Base-by-base conservation (phyloP, 2,113 vertebrate species). In the Ranitomeya imitator region DNA sequence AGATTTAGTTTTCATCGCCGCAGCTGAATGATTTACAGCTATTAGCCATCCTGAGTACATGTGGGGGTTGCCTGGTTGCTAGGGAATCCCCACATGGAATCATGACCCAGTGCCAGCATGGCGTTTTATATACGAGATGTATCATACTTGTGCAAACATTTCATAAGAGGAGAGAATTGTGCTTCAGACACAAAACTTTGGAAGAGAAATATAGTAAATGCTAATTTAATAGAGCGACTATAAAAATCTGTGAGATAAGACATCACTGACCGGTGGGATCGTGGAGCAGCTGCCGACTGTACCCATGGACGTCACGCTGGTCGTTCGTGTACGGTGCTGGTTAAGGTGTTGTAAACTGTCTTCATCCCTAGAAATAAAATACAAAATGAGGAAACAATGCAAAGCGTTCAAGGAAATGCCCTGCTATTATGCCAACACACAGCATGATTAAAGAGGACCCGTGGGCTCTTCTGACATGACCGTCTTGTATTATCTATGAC, bases 271-370 rank as follows among this genome's bases (percentile, higher is more conserved):
- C 16, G 92, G 93, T 85, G 97, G 95, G 93, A 99, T 98, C 57
- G 97, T 98, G 63, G 97, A 98, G 90, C 95, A 97, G 92, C 96
- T 98, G n/a, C 95, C 94, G 67, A 91, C 4, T 86, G 96, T 98
- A 90, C 91, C 91, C 21, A 88, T 51, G 12, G 97, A 98, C 2
- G 91, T 93, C 73, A 96, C 86, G 85, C 97, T 99, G 91, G 93
- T 93, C 21, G 96, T 96, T 91, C 97, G 96, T 90, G 90, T 94
- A 89, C 96, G 95, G 86, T 93, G 93, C 12, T 92, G 95, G 87
- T 92, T 89, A 63, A 91, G n/a, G 71, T 93, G 93, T 69, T 91
- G 67, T 5, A 95, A 83, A 88, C 90, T 94, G 15, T 96, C 94
- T 81, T 96, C 92, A 91, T 96, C 94, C 93, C 97, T 99, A 90